Base-by-base conservation (phyloP, 1,140 invertebrate genomes). In the Vollenhovia emeryi region DNA sequence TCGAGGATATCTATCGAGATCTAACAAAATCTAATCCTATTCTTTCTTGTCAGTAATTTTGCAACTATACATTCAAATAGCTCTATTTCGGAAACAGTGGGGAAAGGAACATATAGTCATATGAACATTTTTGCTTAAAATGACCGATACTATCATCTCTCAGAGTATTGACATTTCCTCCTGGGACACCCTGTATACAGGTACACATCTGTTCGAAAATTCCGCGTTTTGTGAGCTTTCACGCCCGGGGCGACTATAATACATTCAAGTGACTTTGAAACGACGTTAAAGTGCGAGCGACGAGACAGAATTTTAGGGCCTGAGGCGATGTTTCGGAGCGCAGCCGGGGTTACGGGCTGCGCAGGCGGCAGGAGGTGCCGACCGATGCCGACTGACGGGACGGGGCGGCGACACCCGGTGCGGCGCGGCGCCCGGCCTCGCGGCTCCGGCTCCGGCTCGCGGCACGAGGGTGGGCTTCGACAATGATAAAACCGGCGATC, bases 401-500 rank as follows among this genome's bases (percentile, higher is more conserved):
- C 36, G 84, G 79, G 88, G 85, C 74, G 85, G 87, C 84, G 71
- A 89, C 87, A 84, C 84, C 86, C 86, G 78, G 27, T 36, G 66
- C 3, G 43, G 27, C 5, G 30, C 18, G 15, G 15, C 60, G 60
- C 3, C 27, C 33, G 52, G 30, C 52, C 21, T 57, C 52, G 43
- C 64, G 60, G 64, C 21, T 27, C 27, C n/a, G n/a, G n/a, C n/a
- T n/a, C n/a, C n/a, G n/a, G n/a, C n/a, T 36, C 33, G 33, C 9
- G 13, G 18, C 79, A 80, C 79, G 87, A 89, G 88, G 89, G 86
- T 90, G 86, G 86, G 66, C 79, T 87, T 86, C 45, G 88, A 78
- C 74, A 64, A 57, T 85, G 89, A 89, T 90, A 85, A 90, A 88
- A 91, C 90, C 91, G 91, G 91, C 87, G 91, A 91, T 91, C 91